Base-by-base conservation (phyloP, 2,113 vertebrate species). In the Acrocephalus kingi region DNA sequence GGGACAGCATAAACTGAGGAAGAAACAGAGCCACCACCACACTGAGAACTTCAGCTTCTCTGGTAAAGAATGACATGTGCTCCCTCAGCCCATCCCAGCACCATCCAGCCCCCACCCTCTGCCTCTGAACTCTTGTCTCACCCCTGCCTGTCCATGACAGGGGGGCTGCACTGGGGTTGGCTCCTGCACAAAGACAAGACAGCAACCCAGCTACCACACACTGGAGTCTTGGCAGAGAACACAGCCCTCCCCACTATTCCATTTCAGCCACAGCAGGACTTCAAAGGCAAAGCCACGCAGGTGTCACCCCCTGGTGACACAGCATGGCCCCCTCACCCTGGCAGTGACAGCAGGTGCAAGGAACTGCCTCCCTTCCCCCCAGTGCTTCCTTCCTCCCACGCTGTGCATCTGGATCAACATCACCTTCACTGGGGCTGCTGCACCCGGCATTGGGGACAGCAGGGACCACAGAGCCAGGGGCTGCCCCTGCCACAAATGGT, bases 391-490 rank as follows among this genome's bases (percentile, higher is more conserved):
- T 46, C 84, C 84, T 37, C 33, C 84, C 46, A 33, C 8, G 0
- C 73, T 15, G 46, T 45, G 49, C 79, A 72, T 13, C 55, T 0
- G 0, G 24, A 41, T 25, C 19, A 0, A 33, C 0, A 0, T 30
- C 62, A 62, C 27, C 59, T 14, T 27, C 15, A 14, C 35, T 23
- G 62, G 7, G 5, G 37, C 67, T 80, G 64, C 12, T 10, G 59
- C 73, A 41, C 10, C 16, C 0, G 0, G 43, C 12, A 7, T 1
- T 10, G 30, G 37, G 8, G 55, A 59, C 0, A 1, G 51, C 6
- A 6, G 31, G 22, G 74, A 90, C 54, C 67, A 54, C 6, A 48
- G 39, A 56, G 62, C 52, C 16, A 0, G 0, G 46, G 19, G 35
- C 66, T 84, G 69, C 27, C 66, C 41, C 35, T 17, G 49, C 3